Base-by-base conservation (phyloP, 2,888 invertebrate species). In the Sclerodermus sp. region DNA sequence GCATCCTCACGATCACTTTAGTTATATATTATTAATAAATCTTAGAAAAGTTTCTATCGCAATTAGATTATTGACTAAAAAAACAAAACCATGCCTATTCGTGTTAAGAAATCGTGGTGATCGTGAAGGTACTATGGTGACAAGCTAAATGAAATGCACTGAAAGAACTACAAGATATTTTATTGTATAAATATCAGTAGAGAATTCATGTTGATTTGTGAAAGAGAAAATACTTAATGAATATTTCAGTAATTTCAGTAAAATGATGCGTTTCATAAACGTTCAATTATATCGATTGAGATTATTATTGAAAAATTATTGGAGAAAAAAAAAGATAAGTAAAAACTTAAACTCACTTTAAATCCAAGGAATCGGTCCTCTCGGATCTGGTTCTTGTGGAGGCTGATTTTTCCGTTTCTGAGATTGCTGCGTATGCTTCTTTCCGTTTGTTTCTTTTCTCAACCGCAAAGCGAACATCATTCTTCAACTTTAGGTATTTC, bases 341-440 rank as follows among this genome's bases (percentile, higher is more conserved):
- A 30, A 39, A 46, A 30, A n/a, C n/a, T n/a, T 42, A 43, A 42
- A 76, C 77, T 77, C 67, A 79, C 79, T 77, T 79, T 67, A 77
- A 76, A 46, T 75, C 73, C 13, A 70, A 71, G 4, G 75, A 73
- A 49, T 76, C 76, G 80, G 85, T 57, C 80, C 76, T 2, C 80
- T 85, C 39, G 80, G 85, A 77, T 85, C 87, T 72, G 84, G 88
- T 76, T 58, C 73, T 73, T 6, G 75, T 71, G 0, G 90, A 90
- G 55, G 87, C 85, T 0, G 90, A 90, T 56, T 86, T 86, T 62
- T 91, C 91, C 0, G 90, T 91, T 71, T 91, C 91, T 0, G 90
- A 90, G 1, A 89, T 89, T 0, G 89, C 89, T 0, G 87, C 84
- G 53, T 76, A 76, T 8, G 71, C 75, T 47, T 74, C 75, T 34